Evolutionary conservation across 1,140 invertebrate genomes (phyloP).

Genomic region (Drosophila carrolli): DNA sequence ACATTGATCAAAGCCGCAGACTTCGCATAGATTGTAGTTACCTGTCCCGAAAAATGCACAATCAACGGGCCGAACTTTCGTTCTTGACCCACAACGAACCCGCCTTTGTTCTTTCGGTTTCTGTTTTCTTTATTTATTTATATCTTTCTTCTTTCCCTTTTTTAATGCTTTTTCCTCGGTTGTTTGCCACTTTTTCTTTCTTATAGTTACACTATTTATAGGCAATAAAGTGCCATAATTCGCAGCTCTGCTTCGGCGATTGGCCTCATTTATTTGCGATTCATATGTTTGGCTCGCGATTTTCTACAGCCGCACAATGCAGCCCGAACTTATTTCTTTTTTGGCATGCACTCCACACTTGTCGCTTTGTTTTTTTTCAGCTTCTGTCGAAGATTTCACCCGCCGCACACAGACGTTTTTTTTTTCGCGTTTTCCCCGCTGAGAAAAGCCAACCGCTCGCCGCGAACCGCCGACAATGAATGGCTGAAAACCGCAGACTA

Average conservation of each 20-base stretch:
- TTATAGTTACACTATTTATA: conserved; percentile 57
- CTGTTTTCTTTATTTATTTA: conserved; percentile 6
- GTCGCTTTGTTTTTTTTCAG: conserved; percentile 24
- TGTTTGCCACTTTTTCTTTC: conserved; percentile 65
- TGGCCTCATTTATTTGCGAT: conserved; percentile 72
- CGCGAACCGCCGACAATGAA: conserved; percentile 54
- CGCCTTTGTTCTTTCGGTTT: conserved; percentile 36
- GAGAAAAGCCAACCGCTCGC: conserved; percentile 54
- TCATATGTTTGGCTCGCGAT: conserved; percentile 45
- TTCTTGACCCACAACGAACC: conserved; percentile 49
- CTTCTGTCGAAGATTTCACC: conserved; percentile 69
- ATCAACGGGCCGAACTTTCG: conserved; percentile 36
- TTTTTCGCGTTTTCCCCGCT: conserved; percentile 28
- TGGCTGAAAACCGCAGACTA: conserved; percentile 2
- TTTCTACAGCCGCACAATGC: conserved; percentile 35
- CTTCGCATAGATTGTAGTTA: conserved; percentile 15
- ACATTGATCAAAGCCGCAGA: not conserved
- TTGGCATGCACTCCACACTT: conserved; percentile 56
- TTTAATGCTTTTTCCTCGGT: conserved; percentile 9
- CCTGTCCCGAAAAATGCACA: conserved; percentile 26
- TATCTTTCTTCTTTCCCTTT: conserved; percentile 7
- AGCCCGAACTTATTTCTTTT: conserved; percentile 38
- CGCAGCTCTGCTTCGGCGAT: conserved; percentile 48
- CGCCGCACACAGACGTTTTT: conserved; percentile 32
- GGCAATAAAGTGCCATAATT: conserved; percentile 63